phyloP scores from a whole-genome alignment of 2,113 vertebrate genomes.

The Tichodroma muraria region DNA sequence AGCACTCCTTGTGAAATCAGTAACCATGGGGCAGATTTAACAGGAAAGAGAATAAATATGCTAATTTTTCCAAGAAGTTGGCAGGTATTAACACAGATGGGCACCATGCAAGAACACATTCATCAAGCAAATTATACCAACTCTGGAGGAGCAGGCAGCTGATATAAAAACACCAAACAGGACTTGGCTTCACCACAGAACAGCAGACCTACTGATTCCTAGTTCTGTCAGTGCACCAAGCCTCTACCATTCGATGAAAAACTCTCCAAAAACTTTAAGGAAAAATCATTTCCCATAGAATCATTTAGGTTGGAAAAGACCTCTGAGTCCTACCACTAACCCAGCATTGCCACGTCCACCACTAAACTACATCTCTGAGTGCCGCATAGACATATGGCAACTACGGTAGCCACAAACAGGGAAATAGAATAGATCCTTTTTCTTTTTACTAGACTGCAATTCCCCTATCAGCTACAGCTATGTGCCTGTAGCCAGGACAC shows the following conservation, averaged over 20 bases:
- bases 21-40: neutral
- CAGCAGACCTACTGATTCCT: neutral
- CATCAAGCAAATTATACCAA: neutral
- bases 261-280: neutral
- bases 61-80: neutral
- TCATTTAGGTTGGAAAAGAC: neutral
- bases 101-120: neutral
- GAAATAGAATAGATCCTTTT: neutral
- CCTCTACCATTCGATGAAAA: neutral
- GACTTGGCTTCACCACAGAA: neutral
- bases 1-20: neutral
- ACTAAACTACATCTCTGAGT: neutral
- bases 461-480: neutral
- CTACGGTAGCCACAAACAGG: neutral
- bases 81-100: conserved; percentile 17
- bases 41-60: neutral
- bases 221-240: neutral
- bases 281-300: neutral
- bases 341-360: neutral
- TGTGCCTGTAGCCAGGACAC: neutral
- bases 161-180: neutral
- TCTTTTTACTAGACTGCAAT: neutral
- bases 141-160: neutral
- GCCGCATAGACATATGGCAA: neutral
- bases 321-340: neutral